A percentile compares a stretch with the other conserved stretches of the same genome.
phyloP scores from a whole-genome alignment of 2,113 vertebrate genomes.

The Pagrus major region DNA sequence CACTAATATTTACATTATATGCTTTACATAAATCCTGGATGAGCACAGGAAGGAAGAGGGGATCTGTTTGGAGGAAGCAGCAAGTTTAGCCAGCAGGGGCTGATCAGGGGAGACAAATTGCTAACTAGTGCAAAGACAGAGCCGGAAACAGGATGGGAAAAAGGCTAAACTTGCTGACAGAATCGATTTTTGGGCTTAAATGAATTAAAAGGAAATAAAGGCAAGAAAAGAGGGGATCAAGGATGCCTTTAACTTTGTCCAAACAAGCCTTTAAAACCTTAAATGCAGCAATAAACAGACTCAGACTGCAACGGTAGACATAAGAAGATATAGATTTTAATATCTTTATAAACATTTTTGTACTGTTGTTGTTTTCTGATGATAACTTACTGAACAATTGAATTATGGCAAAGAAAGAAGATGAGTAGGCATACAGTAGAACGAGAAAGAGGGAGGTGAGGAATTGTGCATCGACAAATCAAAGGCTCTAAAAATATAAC shows the following conservation, averaged over 20 bases:
- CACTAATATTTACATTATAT: slow-evolving; percentile 8
- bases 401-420: slow-evolving; percentile 76
- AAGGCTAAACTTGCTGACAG: slow-evolving; percentile 58
- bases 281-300: slow-evolving; percentile 63
- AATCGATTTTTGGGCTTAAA: slow-evolving; percentile 58
- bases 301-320: slow-evolving; percentile 78
- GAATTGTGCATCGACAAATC: slow-evolving; percentile 76
- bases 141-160: slow-evolving; percentile 34
- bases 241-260: slow-evolving; percentile 9
- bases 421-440: slow-evolving; percentile 62
- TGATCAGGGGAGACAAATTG: slow-evolving; percentile 63
- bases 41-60: slow-evolving; percentile 1
- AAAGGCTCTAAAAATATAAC: slow-evolving; percentile 69
- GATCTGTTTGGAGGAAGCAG: slow-evolving; percentile 31
- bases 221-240: not conserved
- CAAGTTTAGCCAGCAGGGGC: slow-evolving; percentile 28
- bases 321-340: slow-evolving; percentile 92
- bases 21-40: slow-evolving; percentile 8
- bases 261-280: slow-evolving; percentile 6
- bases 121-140: slow-evolving; percentile 51
- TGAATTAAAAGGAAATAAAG: slow-evolving; percentile 49
- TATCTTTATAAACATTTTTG: slow-evolving; percentile 92
- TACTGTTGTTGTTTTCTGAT: slow-evolving; percentile 82
- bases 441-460: slow-evolving; percentile 56
- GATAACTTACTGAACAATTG: slow-evolving; percentile 80